phyloP scores from a whole-genome alignment of 2,797 vertebrate species.

The Brachymystax lenok region DNA sequence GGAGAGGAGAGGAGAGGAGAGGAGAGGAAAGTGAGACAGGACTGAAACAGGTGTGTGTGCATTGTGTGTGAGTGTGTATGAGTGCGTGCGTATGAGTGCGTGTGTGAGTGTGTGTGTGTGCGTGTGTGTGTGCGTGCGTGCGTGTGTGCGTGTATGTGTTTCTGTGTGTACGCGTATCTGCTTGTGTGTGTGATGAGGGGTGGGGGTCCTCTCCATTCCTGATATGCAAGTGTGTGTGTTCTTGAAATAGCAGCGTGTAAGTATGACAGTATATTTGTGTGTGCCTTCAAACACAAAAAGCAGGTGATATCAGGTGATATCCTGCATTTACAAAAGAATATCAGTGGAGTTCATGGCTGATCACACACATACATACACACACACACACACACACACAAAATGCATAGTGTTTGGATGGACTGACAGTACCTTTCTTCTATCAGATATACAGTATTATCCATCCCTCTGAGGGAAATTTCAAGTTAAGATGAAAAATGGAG shows the following conservation, averaged over 20 bases:
- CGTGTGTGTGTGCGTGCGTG: slow-evolving; percentile 6
- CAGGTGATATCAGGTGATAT: too few relatives aligned
- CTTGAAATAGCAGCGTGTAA: background rate
- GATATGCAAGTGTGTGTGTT: background rate
- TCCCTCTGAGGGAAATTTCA: slow-evolving; percentile 16
- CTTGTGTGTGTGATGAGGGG: background rate
- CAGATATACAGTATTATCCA: background rate
- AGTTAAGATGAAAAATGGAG: slow-evolving; percentile 29
- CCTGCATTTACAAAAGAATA: too few relatives aligned
- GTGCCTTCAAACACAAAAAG: too few relatives aligned
- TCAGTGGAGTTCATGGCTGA: too few relatives aligned
- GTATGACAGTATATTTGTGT: too few relatives aligned
- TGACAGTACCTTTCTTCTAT: slow-evolving; percentile 3
- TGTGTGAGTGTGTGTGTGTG: slow-evolving; percentile 11
- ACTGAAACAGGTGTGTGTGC: background rate
- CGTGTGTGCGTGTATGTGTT: background rate
- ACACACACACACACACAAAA: background rate
- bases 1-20: too few relatives aligned
- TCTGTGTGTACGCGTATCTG: too few relatives aligned
- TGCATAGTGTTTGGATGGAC: background rate
- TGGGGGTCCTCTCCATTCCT: slow-evolving; percentile 7
- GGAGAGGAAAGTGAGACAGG: slow-evolving; percentile 5
- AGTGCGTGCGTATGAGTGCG: background rate
- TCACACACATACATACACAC: background rate
- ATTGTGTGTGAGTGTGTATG: background rate